Evolutionary conservation across 2,113 vertebrate genomes (phyloP).

Genomic region (Brevimyrus niger): DNA sequence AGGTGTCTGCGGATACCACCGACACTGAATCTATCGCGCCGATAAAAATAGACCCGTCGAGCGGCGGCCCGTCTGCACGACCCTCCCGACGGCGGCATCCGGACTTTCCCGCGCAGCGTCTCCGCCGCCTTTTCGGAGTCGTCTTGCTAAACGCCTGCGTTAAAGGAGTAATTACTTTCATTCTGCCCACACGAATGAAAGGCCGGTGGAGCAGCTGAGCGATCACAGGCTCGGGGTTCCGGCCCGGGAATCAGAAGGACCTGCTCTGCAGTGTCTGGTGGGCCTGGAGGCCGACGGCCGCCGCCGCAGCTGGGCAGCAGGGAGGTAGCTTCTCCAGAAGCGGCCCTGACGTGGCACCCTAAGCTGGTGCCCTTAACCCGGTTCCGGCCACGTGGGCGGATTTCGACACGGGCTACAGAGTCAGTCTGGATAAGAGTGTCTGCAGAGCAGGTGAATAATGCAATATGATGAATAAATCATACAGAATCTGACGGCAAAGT

Average conservation of each 20-base stretch:
- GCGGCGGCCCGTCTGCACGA: not conserved
- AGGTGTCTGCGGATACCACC: not conserved
- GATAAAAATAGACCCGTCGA: not conserved
- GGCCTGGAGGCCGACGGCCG: not conserved
- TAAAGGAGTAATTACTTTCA: not conserved
- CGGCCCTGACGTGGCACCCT: not conserved
- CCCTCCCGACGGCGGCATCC: not conserved
- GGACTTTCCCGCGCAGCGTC: not conserved
- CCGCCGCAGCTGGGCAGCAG: not conserved
- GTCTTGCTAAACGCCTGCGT: not conserved
- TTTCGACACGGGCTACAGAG: not conserved
- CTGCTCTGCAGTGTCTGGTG: not conserved
- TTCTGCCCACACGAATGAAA: not conserved
- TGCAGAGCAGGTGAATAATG: not conserved
- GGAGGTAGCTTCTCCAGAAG: not conserved
- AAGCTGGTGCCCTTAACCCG: not conserved
- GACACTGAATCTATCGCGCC: not conserved
- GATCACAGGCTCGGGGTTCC: not conserved
- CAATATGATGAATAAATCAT: constrained; percentile 13
- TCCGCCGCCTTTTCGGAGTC: not conserved
- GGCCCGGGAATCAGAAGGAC: not conserved
- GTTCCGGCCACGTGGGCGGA: not conserved
- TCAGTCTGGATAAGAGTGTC: not conserved
- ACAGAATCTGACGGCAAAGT: not conserved
- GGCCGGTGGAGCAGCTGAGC: not conserved